phyloP scores from a whole-genome alignment of 2,797 vertebrate genomes.

The Falco rusticolus region DNA sequence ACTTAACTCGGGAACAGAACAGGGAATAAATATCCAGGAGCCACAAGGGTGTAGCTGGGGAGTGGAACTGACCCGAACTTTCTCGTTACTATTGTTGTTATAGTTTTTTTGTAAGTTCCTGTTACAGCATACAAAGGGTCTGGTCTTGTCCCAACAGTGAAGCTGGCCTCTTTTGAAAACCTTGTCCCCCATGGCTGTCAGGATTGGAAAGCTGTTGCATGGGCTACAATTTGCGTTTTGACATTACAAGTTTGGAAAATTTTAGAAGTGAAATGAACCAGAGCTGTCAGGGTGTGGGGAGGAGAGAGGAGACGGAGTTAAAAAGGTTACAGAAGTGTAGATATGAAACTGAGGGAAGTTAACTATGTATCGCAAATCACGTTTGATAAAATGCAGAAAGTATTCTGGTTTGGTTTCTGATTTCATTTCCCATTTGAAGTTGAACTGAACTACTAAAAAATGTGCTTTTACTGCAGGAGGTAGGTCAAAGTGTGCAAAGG shows the following conservation, averaged over 20 bases:
- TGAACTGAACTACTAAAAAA: slow-evolving; percentile 10
- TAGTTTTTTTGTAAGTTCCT: slow-evolving; percentile 33
- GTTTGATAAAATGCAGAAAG: slow-evolving; percentile 38
- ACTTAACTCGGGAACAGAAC: background rate
- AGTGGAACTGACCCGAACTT: background rate
- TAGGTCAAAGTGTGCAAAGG: background rate
- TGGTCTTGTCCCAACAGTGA: background rate
- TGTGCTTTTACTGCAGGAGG: background rate
- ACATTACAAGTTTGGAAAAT: background rate
- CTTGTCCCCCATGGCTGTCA: background rate
- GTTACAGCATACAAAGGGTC: background rate
- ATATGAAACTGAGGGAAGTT: slow-evolving; percentile 8
- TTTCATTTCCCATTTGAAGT: slow-evolving; percentile 21
- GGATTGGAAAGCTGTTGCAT: background rate
- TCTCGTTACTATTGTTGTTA: slow-evolving; percentile 1
- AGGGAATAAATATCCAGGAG: background rate
- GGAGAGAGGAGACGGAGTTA: background rate
- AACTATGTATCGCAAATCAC: background rate
- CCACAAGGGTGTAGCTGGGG: background rate
- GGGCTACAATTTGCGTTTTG: background rate
- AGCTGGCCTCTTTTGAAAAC: slow-evolving; percentile 4
- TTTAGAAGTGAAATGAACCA: background rate
- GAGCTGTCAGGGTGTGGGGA: background rate
- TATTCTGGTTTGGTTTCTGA: slow-evolving; percentile 23
- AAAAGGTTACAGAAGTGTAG: background rate